Base-by-base conservation (phyloP, 2,888 invertebrate genomes). In the Drosophila quasianomalipes region DNA sequence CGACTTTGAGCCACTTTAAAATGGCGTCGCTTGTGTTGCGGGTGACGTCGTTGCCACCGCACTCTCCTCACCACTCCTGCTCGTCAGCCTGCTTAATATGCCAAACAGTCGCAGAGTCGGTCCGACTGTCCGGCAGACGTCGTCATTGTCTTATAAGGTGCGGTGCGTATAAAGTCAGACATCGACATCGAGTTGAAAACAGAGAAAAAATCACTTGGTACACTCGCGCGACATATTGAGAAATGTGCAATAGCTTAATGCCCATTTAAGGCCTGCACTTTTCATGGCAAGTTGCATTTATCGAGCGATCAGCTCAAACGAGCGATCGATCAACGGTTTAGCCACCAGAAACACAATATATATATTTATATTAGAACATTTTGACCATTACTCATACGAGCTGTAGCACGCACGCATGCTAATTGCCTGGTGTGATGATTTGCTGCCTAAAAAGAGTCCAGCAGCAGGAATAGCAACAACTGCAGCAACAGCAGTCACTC, bases 241-340 rank as follows among this genome's bases (percentile, higher is more conserved):
- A 92, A 92, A 93, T 93, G 93, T 91, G 93, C 92, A 92, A 92
- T 93, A 92, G 92, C 92, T 91, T 91, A 93, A 91, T 92, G 91
- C 87, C 92, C 92, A 92, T 92, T 90, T 93, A 92, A 89, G 92
- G 93, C 73, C 64, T 80, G 79, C 81, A 91, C 85, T 90, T 92
- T 92, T 92, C 92, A 92, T 91, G 92, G 91, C 92, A 90, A 93
- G 92, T 93, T 93, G 91, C 90, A 92, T 93, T 92, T 90, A 92
- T 92, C 93, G 88, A 52, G 59, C 81, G 91, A 83, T 88, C 91
- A 81, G 89, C 82, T 81, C 88, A 74, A 82, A 72, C 58, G 70
- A 82, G 75, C 89, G 81, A 90, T 74, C 82, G 79, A 81, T 86
- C 77, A 83, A 79, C 67, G 71, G 63, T 64, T 61, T 74, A 82